These are phyloP conservation scores for Drosophila macrothrix DNA, from an alignment of 2,888 invertebrate genomes.

Conservation along the genomic window DNA sequence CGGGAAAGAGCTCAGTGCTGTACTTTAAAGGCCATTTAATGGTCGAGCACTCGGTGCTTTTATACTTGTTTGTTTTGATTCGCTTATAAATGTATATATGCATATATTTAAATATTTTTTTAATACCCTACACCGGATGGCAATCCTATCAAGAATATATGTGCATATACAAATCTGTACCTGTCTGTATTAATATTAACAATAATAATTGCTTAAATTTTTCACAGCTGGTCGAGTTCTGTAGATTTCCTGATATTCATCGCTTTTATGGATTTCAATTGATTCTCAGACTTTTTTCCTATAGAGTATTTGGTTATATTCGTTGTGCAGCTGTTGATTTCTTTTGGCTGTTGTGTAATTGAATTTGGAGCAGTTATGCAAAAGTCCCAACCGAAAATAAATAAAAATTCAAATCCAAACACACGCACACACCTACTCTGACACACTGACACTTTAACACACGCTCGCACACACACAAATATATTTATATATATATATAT, in stretches of 20 bases:
- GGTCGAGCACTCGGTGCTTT: background rate
- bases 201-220: conserved; percentile 5
- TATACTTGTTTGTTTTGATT: background rate
- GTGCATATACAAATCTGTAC: background rate
- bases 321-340: conserved; percentile 6
- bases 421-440: conserved; percentile 9
- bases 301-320: conserved; percentile 19
- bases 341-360: conserved; percentile 39
- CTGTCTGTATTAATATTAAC: conserved; percentile 9
- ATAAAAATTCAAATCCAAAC: conserved; percentile 68
- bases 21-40: background rate
- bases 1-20: background rate
- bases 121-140: background rate
- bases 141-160: conserved; percentile 1
- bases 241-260: background rate
- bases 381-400: conserved; percentile 66
- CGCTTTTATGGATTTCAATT: background rate
- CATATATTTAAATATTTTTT: conserved; percentile 4
- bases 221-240: conserved; percentile 1
- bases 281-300: background rate
- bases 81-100: background rate
- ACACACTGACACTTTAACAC: conserved; percentile 40
- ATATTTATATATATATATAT: background rate
- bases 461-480: conserved; percentile 7
- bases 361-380: conserved; percentile 64